Conservation (phyloP, 1,140 invertebrate species). For the Drosophila hydei region DNA sequence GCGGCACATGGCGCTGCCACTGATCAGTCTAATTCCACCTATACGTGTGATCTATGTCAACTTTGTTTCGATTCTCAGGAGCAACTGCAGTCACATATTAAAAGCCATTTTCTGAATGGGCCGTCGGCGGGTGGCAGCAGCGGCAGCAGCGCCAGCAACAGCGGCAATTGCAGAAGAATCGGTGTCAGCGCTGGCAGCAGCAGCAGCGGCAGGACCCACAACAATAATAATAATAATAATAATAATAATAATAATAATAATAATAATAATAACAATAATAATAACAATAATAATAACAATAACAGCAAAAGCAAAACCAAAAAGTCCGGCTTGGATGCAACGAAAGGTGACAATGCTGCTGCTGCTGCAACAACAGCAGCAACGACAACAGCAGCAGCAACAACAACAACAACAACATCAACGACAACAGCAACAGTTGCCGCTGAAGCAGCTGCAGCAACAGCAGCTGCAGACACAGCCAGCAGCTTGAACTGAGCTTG, state of each 20-base stretch:
- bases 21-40: slow-evolving; percentile 65
- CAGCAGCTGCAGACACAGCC: slow-evolving; percentile 3
- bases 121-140: slow-evolving; percentile 41
- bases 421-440: background rate
- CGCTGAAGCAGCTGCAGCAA: slow-evolving; percentile 16
- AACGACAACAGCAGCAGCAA: slow-evolving; percentile 4
- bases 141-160: background rate
- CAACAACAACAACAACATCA: too few relatives aligned
- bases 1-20: slow-evolving; percentile 39
- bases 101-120: slow-evolving; percentile 81
- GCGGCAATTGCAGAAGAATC: background rate
- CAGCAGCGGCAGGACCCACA: background rate
- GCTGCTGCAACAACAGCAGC: slow-evolving; percentile 9
- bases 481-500: slow-evolving; percentile 29
- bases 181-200: background rate
- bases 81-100: slow-evolving; percentile 80
- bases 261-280: slow-evolving; percentile 16
- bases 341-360: background rate
- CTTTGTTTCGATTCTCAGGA: slow-evolving; percentile 82
- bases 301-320: slow-evolving; percentile 40
- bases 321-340: slow-evolving; percentile 14
- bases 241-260: slow-evolving; percentile 8
- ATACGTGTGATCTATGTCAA: slow-evolving; percentile 83
- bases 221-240: background rate
- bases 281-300: slow-evolving; percentile 27